Base-by-base conservation (phyloP, 2,888 invertebrate genomes). In the Hyppa rectilinea region DNA sequence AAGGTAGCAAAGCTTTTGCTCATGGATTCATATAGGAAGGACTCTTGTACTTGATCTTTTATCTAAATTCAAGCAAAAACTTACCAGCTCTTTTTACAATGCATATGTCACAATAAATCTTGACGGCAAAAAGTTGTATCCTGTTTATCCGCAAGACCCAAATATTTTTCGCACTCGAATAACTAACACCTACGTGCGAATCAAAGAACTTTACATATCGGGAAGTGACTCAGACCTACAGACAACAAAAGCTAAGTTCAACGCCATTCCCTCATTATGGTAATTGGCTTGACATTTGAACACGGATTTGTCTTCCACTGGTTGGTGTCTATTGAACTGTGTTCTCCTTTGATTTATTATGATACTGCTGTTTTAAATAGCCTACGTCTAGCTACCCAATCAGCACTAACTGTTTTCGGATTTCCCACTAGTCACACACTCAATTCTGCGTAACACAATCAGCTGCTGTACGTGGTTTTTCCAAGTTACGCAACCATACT, bases 171-270 rank as follows among this genome's bases (percentile, higher is more conserved):
- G 59, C 58, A 58, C 29, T 63, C 56, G 10, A 63, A 68, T 45
- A 63, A 58, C 34, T 56, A 53, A 62, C 79, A 74, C 79, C 83
- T 74, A 81, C 85, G 50, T 77, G 58, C 55, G 45, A 76, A 80
- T 71, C 43, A 64, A 74, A 80, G 58, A 71, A 45, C 56, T 76
- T 65, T 65, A 56, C 59, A 43, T 71, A 71, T 73, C 45, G 55
- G 67, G 71, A 72, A 80, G 40, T 85, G 84, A 84, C 52, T 83
- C 85, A 83, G 62, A n/a, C 34, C n/a, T 10, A 68, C 77, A 72
- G 61, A 75, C 77, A 75, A 78, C 55, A 75, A 78, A 76, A 62
- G 68, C 65, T 50, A 73, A 85, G 84, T 79, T 84, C 83, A 85
- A 71, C 75, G 85, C 50, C 85, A 65, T 73, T 68, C 71, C 71